phyloP scores from a whole-genome alignment of 2,888 invertebrate genomes.

The Coenonympha glycerion region DNA sequence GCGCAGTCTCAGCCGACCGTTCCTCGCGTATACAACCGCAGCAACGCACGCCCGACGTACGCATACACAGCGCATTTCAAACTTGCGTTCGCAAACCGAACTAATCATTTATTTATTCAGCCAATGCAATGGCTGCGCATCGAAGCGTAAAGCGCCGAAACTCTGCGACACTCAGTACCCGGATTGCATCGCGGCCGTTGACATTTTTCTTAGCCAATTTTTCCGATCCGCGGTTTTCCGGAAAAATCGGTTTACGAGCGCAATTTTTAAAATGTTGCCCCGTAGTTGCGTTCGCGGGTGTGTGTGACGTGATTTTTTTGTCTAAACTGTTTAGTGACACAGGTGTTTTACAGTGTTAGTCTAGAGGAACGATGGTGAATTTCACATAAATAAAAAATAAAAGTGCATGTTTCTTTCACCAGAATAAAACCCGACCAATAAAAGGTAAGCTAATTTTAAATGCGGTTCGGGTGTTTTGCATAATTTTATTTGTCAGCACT shows the following conservation, averaged over 20 bases:
- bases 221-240: conserved; percentile 42
- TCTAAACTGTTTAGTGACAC: conserved; percentile 58
- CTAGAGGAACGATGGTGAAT: conserved; percentile 72
- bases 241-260: conserved; percentile 44
- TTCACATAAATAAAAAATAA: conserved; percentile 52
- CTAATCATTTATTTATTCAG: conserved; percentile 43
- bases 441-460: conserved; percentile 50
- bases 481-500: conserved; percentile 37
- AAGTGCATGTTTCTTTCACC: conserved; percentile 53
- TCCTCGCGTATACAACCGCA: conserved; percentile 52
- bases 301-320: conserved; percentile 54
- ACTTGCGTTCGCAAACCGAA: conserved; percentile 50
- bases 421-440: conserved; percentile 39
- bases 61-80: conserved; percentile 69
- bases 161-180: conserved; percentile 60
- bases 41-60: conserved; percentile 62
- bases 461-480: conserved; percentile 32
- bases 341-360: conserved; percentile 60
- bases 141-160: conserved; percentile 59
- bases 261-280: conserved; percentile 51
- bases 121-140: conserved; percentile 59
- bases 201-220: no score
- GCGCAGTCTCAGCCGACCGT: conserved; percentile 64
- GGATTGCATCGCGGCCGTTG: conserved; percentile 66
- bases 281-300: conserved; percentile 62